These are phyloP conservation scores for Morone saxatilis DNA, from an alignment of 2,113 vertebrate genomes.

Conservation along the genomic window DNA sequence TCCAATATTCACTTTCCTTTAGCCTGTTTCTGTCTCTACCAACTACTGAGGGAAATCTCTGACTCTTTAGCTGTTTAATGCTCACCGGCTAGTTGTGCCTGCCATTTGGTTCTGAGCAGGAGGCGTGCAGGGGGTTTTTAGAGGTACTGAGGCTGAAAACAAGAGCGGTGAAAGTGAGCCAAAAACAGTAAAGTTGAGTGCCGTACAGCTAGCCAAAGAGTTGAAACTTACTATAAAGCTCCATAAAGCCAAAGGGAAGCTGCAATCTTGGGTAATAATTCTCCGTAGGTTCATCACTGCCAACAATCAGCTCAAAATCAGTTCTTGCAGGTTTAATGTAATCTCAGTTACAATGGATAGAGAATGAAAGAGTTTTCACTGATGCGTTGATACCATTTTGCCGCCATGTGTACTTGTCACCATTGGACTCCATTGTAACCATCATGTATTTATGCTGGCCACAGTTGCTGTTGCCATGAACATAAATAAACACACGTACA, in stretches of 20 bases:
- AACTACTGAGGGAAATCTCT: background rate
- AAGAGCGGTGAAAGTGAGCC: background rate
- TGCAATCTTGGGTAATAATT: background rate
- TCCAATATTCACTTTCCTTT: background rate
- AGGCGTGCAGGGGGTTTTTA: background rate
- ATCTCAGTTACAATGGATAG: background rate
- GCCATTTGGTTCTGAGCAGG: background rate
- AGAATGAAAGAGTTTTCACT: too few species aligned
- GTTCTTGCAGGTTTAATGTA: background rate
- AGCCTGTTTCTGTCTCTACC: background rate
- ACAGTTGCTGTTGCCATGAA: background rate
- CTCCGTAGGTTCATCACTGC: background rate
- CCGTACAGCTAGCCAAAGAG: background rate
- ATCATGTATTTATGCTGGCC: background rate
- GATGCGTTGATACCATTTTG: background rate
- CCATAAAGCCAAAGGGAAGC: background rate
- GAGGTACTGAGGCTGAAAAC: background rate
- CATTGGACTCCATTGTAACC: background rate
- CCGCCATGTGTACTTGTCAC: background rate
- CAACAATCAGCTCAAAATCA: background rate
- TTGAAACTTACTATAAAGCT: background rate
- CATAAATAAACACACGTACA: constrained; percentile 5
- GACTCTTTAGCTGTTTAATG: background rate
- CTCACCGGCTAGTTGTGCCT: background rate
- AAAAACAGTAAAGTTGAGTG: background rate